Conservation (phyloP, 2,888 invertebrate species). For the Arctia plantaginis region DNA sequence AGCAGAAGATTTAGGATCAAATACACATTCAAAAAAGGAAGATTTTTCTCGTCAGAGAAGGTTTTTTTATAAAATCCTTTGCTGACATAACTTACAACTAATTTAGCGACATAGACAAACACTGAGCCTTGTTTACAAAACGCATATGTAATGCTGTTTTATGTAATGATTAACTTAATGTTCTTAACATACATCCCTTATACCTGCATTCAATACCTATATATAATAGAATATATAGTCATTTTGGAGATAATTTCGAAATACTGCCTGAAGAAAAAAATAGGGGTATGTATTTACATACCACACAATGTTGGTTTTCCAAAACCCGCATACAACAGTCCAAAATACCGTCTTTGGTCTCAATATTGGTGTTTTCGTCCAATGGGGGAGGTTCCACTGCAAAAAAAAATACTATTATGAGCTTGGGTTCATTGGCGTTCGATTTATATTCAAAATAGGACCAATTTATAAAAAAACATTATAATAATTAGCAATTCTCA, state of each 20-base stretch:
- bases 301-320: constrained; percentile 43
- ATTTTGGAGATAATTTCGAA: background rate
- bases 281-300: constrained; percentile 35
- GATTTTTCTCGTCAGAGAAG: constrained; percentile 87
- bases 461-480: too few relatives aligned
- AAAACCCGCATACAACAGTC: constrained; percentile 48
- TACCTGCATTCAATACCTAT: too few relatives aligned
- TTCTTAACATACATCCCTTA: too few relatives aligned
- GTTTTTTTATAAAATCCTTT: constrained; percentile 87
- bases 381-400: constrained; percentile 29
- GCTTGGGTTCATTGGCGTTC: background rate
- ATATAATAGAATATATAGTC: too few relatives aligned
- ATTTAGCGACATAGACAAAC: too few relatives aligned
- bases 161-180: too few relatives aligned
- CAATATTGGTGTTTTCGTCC: background rate
- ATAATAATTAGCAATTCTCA: too few relatives aligned
- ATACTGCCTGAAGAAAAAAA: background rate
- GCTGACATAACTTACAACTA: too few relatives aligned
- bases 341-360: constrained; percentile 37
- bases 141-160: too few relatives aligned
- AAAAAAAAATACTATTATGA: background rate
- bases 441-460: too few relatives aligned
- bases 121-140: too few relatives aligned
- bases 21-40: constrained; percentile 87
- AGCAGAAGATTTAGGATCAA: constrained; percentile 71